Conservation (phyloP, 2,113 vertebrate species). For the Rafetus swinhoei region DNA sequence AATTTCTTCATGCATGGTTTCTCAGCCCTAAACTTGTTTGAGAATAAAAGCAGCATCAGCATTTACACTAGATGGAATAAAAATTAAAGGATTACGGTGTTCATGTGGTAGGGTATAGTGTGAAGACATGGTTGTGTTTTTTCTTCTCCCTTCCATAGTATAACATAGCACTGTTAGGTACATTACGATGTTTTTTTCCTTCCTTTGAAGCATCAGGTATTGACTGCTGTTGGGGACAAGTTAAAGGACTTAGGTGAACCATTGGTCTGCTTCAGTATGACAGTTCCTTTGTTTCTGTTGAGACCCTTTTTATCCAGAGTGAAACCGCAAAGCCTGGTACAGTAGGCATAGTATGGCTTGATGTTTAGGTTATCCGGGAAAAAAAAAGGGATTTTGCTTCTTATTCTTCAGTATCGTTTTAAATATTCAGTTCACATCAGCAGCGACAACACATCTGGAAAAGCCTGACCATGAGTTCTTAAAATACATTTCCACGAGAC, state of each 20-base stretch:
- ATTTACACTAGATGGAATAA: neutral
- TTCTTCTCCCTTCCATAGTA: neutral
- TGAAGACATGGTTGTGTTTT: neutral
- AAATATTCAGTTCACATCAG: constrained; percentile 60
- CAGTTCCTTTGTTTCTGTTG: constrained; percentile 50
- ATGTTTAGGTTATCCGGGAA: constrained; percentile 53
- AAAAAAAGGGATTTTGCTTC: constrained; percentile 41
- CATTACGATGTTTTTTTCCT: constrained; percentile 63
- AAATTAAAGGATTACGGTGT: neutral
- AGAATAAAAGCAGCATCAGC: constrained; percentile 49
- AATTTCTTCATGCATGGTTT: neutral
- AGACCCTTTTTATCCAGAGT: constrained; percentile 26
- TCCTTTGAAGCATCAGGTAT: constrained; percentile 66
- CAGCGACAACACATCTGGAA: constrained; percentile 52
- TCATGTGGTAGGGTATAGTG: neutral
- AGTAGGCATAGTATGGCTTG: neutral
- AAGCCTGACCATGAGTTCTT: neutral
- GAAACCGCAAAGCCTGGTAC: neutral
- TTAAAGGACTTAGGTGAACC: constrained; percentile 32
- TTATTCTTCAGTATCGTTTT: constrained; percentile 31
- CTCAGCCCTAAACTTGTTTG: neutral
- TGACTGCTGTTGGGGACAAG: constrained; percentile 62
- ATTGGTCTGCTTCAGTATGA: constrained; percentile 43
- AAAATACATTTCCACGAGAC: neutral
- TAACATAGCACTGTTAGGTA: constrained; percentile 5